These are phyloP conservation scores for Pegoplata infirma DNA, from an alignment of 2,888 invertebrate species.

Conservation along the genomic window DNA sequence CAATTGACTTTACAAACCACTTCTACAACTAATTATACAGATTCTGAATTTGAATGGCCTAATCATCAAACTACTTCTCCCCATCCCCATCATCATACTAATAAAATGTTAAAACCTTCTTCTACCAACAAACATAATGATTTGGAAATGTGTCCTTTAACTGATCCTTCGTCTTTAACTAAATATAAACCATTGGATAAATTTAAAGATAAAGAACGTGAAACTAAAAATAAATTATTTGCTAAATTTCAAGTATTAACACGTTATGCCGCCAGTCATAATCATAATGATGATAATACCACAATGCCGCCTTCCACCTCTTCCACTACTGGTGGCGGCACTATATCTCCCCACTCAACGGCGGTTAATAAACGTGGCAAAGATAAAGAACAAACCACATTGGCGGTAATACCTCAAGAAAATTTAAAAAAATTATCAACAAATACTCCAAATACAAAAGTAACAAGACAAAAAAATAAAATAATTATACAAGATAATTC, in stretches of 20 bases:
- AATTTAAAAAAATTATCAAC: constrained; percentile 84
- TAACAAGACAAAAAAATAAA: constrained; percentile 90
- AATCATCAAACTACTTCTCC: background rate
- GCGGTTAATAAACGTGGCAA: constrained; percentile 29
- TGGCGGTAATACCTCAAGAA: constrained; percentile 81
- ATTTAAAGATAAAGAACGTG: constrained; percentile 78
- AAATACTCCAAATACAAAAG: constrained; percentile 85
- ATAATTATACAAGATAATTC: constrained; percentile 83
- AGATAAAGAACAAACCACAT: constrained; percentile 53
- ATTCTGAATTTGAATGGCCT: constrained; percentile 71
- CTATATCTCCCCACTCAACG: background rate
- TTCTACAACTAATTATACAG: constrained; percentile 66
- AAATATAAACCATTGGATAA: constrained; percentile 76
- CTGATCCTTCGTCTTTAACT: constrained; percentile 68
- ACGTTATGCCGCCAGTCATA: constrained; percentile 72
- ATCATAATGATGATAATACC: constrained; percentile 66
- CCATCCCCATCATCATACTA: constrained; percentile 46
- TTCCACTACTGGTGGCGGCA: constrained; percentile 38
- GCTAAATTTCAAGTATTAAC: constrained; percentile 79
- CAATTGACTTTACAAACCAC: constrained; percentile 61
- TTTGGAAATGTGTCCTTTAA: constrained; percentile 72
- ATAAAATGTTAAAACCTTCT: constrained; percentile 66
- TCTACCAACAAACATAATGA: constrained; percentile 66
- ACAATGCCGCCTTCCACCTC: constrained; percentile 18
- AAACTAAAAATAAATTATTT: constrained; percentile 79